These are phyloP conservation scores for Anguilla obscura DNA, from an alignment of 2,797 vertebrate genomes.

Conservation along the genomic window DNA sequence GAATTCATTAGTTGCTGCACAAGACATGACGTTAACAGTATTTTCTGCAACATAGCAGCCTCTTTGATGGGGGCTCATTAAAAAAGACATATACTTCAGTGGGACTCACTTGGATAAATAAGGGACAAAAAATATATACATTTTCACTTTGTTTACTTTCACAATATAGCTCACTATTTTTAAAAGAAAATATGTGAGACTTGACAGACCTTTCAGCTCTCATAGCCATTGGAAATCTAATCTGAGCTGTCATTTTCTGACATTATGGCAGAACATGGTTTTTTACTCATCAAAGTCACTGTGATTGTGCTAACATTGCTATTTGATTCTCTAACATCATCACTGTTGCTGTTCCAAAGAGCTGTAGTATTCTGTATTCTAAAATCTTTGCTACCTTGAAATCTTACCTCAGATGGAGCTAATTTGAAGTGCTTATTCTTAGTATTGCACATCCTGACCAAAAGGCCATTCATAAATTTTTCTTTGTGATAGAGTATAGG, in stretches of 20 bases:
- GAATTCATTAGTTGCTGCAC: background rate
- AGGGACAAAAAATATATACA: background rate
- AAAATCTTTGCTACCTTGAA: background rate
- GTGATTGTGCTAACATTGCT: background rate
- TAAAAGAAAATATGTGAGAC: background rate
- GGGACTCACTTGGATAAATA: background rate
- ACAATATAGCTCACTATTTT: background rate
- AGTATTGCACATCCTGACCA: too few relatives aligned
- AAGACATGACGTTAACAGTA: background rate
- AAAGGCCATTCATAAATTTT: too few relatives aligned
- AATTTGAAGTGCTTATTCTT: too few relatives aligned
- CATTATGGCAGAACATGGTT: background rate
- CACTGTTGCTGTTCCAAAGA: background rate
- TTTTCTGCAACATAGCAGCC: background rate
- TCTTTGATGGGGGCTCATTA: background rate
- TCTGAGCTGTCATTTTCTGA: background rate
- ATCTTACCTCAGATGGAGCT: too few relatives aligned
- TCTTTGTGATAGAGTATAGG: too few relatives aligned
- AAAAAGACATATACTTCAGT: background rate
- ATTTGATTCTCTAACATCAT: background rate
- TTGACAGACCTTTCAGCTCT: background rate
- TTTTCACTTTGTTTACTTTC: background rate
- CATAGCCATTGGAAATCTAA: background rate
- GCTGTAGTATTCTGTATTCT: background rate
- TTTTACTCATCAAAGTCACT: background rate